Base-by-base conservation (phyloP, 2,888 invertebrate genomes). In the Neocrepidodera transversa region DNA sequence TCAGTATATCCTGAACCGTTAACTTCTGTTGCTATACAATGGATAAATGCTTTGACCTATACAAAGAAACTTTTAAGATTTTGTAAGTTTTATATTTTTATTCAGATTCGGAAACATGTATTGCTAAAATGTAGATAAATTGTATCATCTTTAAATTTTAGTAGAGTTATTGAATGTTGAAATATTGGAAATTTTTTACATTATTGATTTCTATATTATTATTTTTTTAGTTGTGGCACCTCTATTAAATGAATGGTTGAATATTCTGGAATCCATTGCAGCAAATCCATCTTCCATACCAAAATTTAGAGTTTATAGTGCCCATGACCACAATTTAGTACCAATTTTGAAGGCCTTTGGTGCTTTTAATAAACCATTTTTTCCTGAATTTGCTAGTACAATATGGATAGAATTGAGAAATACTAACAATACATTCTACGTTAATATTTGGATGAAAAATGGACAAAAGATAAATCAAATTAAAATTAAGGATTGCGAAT, bases 311-410 rank as follows among this genome's bases (percentile, higher is more conserved):
- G 10, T 38, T 2, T 38, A 38, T 10, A 38, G 38, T 17, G 38
- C 17, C 4, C 38, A 38, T 17, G 38, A 38, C 7, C 17, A 38
- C 10, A 92, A 89, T 0, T 76, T 93, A 7, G 88, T 87, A 0
- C 87, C 83, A 68, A 67, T 92, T 28, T 80, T 93, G 1, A 87
- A 86, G 74, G 83, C 87, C 0, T 75, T 93, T 1, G 84, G 84
- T 16, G 62, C 92, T 23, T 92, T 83, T 67, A 82, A 87, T 62
- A 77, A 80, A 4, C 85, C 85, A 55, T 32, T 11, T 32, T 85
- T 84, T 67, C 90, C 90, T 0, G 82, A 83, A 0, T 90, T 87
- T 63, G 80, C 85, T 0, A 82, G 90, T 0, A 83, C 86, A 10
- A 75, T 92, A 16, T 74, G 91, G 36, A 70, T 92, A 35, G 92